A percentile compares a stretch with the other conserved stretches of the same genome.
Evolutionary conservation across 2,888 invertebrate species (phyloP).

Genomic region (Drosophila planitibia): DNA sequence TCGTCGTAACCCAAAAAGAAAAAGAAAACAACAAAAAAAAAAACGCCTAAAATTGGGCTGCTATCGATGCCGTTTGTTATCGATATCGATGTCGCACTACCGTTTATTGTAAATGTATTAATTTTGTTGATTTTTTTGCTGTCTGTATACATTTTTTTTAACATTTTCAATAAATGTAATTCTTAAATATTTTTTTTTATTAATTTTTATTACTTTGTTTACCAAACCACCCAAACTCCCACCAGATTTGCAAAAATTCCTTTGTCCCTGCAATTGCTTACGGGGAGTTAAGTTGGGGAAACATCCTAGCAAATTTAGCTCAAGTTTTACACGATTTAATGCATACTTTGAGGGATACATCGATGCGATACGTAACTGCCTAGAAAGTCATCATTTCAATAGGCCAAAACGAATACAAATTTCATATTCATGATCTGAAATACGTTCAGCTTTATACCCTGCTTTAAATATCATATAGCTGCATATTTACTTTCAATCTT

Average conservation of each 20-base stretch:
- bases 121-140: constrained; percentile 82
- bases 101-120: constrained; percentile 81
- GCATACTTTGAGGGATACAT: constrained; percentile 43
- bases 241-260: neutral
- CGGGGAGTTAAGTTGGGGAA: neutral
- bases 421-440: neutral
- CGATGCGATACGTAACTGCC: neutral
- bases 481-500: neutral
- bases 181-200: constrained; percentile 67
- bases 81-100: constrained; percentile 75
- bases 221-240: neutral
- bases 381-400: neutral
- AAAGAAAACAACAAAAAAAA: constrained; percentile 5
- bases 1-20: constrained; percentile 51
- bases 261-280: constrained; percentile 7
- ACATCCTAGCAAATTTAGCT: constrained; percentile 2
- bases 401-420: neutral
- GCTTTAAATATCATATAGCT: neutral
- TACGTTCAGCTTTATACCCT: neutral
- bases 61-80: constrained; percentile 65
- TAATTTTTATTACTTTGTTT: constrained; percentile 27
- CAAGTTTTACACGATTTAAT: constrained; percentile 6
- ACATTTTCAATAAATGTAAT: constrained; percentile 82
- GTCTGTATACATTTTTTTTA: constrained; percentile 81
- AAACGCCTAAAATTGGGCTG: constrained; percentile 42